Evolutionary conservation across 1,140 invertebrate genomes (phyloP).

Genomic region (Eumeta japonica): DNA sequence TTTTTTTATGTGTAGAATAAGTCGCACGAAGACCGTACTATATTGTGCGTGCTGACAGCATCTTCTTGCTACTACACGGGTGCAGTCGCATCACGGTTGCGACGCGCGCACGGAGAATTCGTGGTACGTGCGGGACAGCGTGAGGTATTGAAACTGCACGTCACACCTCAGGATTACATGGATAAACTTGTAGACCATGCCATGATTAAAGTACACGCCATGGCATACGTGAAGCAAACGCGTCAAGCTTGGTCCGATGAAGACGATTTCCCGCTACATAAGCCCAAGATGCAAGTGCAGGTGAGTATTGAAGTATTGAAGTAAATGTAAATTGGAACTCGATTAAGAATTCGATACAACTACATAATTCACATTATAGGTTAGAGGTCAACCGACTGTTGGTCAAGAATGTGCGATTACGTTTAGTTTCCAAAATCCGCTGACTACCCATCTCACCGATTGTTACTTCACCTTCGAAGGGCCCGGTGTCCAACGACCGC

Average conservation of each 20-base stretch:
- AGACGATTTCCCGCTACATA: slow-evolving; percentile 67
- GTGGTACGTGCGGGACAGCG: slow-evolving; percentile 57
- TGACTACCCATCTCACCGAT: slow-evolving; percentile 61
- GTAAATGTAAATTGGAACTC: slow-evolving; percentile 2
- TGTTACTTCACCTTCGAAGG: slow-evolving; percentile 69
- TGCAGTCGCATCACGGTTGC: slow-evolving; percentile 64
- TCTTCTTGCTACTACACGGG: slow-evolving; percentile 72
- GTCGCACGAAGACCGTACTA: slow-evolving; percentile 62
- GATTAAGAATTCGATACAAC: slow-evolving; percentile 22
- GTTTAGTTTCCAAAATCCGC: slow-evolving; percentile 68
- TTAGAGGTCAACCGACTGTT: slow-evolving; percentile 45
- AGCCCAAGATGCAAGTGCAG: slow-evolving; percentile 61
- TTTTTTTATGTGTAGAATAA: slow-evolving; percentile 58
- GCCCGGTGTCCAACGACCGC: slow-evolving; percentile 63
- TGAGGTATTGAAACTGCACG: slow-evolving; percentile 56
- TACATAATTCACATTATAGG: slow-evolving; percentile 23
- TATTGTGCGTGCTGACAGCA: slow-evolving; percentile 63
- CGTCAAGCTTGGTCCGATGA: slow-evolving; percentile 70
- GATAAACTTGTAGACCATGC: slow-evolving; percentile 68
- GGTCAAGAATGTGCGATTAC: slow-evolving; percentile 48
- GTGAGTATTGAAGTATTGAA: slow-evolving; percentile 21
- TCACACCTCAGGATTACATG: slow-evolving; percentile 63
- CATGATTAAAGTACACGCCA: slow-evolving; percentile 67
- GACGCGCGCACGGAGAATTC: slow-evolving; percentile 63
- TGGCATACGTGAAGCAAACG: slow-evolving; percentile 68